phyloP scores from a whole-genome alignment of 2,888 invertebrate species.

The Lepidonotus clava region DNA sequence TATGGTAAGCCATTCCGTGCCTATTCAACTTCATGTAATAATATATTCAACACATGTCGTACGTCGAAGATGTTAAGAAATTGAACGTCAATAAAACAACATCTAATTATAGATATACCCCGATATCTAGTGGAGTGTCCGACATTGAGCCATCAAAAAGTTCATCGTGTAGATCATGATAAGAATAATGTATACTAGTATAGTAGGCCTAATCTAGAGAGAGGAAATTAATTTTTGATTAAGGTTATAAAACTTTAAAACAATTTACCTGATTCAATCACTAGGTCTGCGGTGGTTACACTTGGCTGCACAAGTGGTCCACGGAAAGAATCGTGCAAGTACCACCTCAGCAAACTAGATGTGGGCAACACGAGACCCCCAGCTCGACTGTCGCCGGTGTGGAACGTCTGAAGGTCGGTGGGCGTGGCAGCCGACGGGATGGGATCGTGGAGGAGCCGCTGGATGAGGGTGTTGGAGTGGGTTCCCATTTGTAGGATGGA shows the following conservation, averaged over 20 bases:
- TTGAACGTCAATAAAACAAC: too few relatives aligned
- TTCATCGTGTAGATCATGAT: too few relatives aligned
- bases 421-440: not conserved
- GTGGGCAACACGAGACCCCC: not conserved
- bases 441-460: not conserved
- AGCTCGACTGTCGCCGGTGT: not conserved
- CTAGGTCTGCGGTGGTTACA: not conserved
- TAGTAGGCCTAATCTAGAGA: too few relatives aligned
- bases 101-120: too few relatives aligned
- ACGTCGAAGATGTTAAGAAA: too few relatives aligned
- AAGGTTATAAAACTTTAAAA: not conserved
- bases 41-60: too few relatives aligned
- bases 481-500: conserved; percentile 21
- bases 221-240: too few relatives aligned
- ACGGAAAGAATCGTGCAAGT: not conserved
- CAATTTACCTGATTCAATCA: not conserved
- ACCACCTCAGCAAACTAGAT: not conserved
- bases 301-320: not conserved
- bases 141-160: too few relatives aligned
- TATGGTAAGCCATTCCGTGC: too few relatives aligned
- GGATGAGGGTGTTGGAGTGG: not conserved
- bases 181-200: too few relatives aligned
- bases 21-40: too few relatives aligned
- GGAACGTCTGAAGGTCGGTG: not conserved
- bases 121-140: too few relatives aligned